phyloP scores from a whole-genome alignment of 2,113 vertebrate genomes.

The Naja naja region DNA sequence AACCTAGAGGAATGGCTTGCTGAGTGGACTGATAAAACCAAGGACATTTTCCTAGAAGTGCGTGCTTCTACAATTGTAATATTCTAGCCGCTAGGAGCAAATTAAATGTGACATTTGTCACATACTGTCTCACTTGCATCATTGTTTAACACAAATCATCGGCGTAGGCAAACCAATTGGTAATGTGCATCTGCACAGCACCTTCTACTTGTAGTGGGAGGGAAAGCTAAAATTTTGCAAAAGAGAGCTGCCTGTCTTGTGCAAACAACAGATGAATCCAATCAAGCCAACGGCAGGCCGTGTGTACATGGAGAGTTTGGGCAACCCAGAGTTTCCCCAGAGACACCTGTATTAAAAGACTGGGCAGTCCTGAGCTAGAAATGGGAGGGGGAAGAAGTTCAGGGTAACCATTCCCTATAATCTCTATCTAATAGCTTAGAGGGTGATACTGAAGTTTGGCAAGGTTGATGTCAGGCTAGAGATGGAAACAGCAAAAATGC shows the following conservation, averaged over 20 bases:
- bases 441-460: too few species aligned
- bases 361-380: too few species aligned
- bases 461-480: too few species aligned
- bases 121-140: not conserved
- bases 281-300: not conserved
- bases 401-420: too few species aligned
- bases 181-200: not conserved
- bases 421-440: too few species aligned
- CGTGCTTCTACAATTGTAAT: not conserved
- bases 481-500: too few species aligned
- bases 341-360: too few species aligned
- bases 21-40: not conserved
- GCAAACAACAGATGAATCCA: not conserved
- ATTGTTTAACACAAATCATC: not conserved
- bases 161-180: not conserved
- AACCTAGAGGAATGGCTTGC: not conserved
- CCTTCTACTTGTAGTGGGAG: not conserved
- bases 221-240: not conserved
- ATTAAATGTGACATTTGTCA: not conserved
- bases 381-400: too few species aligned
- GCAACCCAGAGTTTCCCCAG: too few species aligned
- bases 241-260: not conserved
- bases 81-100: not conserved
- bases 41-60: not conserved
- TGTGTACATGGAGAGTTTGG: too few species aligned